Base-by-base conservation (phyloP, 2,113 vertebrate species). In the Sterrhoptilus dennistouni region DNA sequence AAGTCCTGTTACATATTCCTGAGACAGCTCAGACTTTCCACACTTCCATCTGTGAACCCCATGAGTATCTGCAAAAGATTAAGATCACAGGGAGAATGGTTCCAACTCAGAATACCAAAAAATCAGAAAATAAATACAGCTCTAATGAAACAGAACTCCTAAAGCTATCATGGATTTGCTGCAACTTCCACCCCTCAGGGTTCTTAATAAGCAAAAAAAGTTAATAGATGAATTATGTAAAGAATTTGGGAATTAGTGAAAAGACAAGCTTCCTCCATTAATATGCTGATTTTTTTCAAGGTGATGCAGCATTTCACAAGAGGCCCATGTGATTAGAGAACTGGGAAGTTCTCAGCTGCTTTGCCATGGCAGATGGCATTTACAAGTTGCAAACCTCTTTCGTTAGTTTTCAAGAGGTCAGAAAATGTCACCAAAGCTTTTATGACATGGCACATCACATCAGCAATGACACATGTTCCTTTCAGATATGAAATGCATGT, bases 401-500 rank as follows among this genome's bases (percentile, higher is more conserved):
- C 3, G 0, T 60, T 86, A 66, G 60, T 40, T 86, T 90, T 65
- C 49, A 95, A 79, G 83, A 87, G 90, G 88, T 94, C 86, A 84
- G 31, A 68, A 94, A 96, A 96, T 93, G 91, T 84, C 93, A 96
- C 72, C 80, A 82, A 83, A 94, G 86, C 90, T 92, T 93, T 91
- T 71, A 86, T 57, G 92, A 90, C 85, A 91, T 33, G 77, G 56
- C 83, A 80, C 44, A 93, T 95, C 85, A 71, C 56, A 95, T 94
- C 90, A 95, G 40, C 68, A 68, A 40, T 79, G 93, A 89, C 83
- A 90, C 63, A 56, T 20, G 36, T 53, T 79, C 53, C 76, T 82
- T 60, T 80, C 52, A 61, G 69, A 92, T 28, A 54, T 4, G 61
- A 60, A 93, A 0, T 89, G 53, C 49, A 33, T 50, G 36, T 64